These are phyloP conservation scores for Odobenus rosmarus DNA, from an alignment of 2,113 vertebrate genomes.

Conservation along the genomic window DNA sequence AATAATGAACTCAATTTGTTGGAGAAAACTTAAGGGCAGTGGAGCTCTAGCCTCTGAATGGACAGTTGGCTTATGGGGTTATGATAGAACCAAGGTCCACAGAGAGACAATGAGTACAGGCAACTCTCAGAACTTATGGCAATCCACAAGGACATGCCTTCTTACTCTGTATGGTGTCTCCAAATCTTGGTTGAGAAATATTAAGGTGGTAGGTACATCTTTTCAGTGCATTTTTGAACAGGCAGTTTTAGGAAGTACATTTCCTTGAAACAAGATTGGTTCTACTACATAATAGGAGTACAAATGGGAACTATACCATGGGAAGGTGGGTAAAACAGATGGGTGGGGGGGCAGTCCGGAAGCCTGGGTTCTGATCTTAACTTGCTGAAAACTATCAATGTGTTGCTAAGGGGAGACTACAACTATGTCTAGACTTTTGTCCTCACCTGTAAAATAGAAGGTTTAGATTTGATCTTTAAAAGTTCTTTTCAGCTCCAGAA, in stretches of 20 bases:
- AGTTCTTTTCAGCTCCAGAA: neutral
- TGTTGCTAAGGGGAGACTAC: neutral
- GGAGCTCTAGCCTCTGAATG: neutral
- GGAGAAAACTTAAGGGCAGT: neutral
- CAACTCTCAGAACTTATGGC: neutral
- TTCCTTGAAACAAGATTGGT: conserved; percentile 20
- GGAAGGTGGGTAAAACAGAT: neutral
- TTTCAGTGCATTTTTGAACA: neutral
- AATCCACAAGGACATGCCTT: neutral
- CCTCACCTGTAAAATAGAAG: neutral
- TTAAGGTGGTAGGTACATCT: neutral
- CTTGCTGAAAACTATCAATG: neutral
- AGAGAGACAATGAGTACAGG: neutral
- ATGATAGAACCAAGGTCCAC: neutral
- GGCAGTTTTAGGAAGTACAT: neutral
- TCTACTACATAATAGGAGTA: neutral
- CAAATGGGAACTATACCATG: neutral
- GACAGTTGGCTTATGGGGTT: neutral
- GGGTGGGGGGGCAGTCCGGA: neutral
- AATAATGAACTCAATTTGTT: neutral
- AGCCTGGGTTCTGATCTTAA: neutral
- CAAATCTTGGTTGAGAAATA: neutral
- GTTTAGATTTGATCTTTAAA: conserved; percentile 22
- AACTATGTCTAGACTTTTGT: neutral
- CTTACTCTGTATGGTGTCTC: neutral